Percentiles rank a stretch among this genome's conserved stretches.
Conservation (phyloP, 2,113 vertebrate genomes). For the Protobothrops mucrosquamatus region DNA sequence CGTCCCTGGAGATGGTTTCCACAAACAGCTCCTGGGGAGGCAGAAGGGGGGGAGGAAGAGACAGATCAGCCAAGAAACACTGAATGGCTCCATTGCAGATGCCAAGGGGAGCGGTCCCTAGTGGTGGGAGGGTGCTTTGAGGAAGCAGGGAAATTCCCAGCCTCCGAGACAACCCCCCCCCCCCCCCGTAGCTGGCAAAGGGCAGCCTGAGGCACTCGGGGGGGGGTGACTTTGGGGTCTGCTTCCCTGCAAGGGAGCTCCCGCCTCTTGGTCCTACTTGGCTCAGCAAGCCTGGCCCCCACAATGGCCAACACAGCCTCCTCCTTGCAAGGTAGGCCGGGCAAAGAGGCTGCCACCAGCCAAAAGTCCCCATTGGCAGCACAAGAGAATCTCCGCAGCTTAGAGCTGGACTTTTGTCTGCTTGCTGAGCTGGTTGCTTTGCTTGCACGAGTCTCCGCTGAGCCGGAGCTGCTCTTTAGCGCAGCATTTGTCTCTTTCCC, state of each 20-base stretch:
- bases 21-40: constrained; percentile 88
- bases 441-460: neutral
- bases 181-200: neutral
- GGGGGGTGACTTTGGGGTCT: neutral
- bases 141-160: neutral
- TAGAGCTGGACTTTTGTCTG: neutral
- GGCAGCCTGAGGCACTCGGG: neutral
- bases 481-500: neutral
- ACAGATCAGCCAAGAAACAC: neutral
- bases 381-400: neutral
- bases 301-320: neutral
- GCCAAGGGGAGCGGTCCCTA: neutral
- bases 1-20: constrained; percentile 95
- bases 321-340: neutral
- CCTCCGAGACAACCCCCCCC: neutral
- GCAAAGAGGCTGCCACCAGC: neutral
- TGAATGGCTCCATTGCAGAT: neutral
- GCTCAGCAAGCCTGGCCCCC: neutral
- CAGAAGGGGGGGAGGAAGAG: accelerated
- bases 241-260: too few species aligned
- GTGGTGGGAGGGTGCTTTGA: neutral
- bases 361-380: neutral
- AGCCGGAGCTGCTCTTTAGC: neutral
- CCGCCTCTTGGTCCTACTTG: neutral
- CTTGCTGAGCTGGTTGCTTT: neutral